Evolutionary conservation across 2,113 vertebrate species (phyloP).

Genomic region (Actenoides hombroni): DNA sequence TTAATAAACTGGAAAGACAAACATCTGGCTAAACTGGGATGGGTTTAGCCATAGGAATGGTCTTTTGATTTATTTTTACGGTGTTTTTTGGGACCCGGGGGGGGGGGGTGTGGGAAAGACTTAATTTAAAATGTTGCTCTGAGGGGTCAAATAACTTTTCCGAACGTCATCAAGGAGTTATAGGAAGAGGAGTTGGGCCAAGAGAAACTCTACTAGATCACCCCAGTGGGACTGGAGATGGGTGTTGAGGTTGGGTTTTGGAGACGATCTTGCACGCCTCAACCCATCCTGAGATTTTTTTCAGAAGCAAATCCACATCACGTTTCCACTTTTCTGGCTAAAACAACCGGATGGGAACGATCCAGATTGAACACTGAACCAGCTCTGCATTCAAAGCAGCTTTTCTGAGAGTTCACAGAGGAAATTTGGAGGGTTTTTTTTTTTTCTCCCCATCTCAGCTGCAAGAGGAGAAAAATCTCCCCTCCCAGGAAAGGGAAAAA

Average conservation of each 20-base stretch:
- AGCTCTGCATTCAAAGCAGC: accelerated
- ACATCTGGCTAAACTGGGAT: accelerated
- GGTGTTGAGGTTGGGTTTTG: not conserved
- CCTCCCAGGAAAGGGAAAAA: not conserved
- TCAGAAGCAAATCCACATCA: not conserved
- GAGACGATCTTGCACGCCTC: accelerated
- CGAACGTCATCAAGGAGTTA: accelerated
- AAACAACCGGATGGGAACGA: accelerated
- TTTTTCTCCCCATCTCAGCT: too few species aligned
- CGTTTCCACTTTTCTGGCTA: accelerated
- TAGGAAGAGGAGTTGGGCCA: not conserved
- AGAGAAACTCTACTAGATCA: not conserved
- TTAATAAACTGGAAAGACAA: not conserved
- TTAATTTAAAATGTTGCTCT: not conserved
- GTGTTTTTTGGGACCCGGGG: not conserved
- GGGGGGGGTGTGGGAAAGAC: not conserved
- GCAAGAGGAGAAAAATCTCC: not conserved
- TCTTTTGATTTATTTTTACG: not conserved
- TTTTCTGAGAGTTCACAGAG: not conserved
- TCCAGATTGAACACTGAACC: not conserved
- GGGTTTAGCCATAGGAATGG: not conserved
- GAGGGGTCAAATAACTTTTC: not conserved
- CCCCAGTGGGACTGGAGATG: not conserved
- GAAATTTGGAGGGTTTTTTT: not conserved
- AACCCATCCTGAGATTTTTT: not conserved